Evolutionary conservation across 2,113 vertebrate species (phyloP).

Genomic region (Hyperopisus bebe): DNA sequence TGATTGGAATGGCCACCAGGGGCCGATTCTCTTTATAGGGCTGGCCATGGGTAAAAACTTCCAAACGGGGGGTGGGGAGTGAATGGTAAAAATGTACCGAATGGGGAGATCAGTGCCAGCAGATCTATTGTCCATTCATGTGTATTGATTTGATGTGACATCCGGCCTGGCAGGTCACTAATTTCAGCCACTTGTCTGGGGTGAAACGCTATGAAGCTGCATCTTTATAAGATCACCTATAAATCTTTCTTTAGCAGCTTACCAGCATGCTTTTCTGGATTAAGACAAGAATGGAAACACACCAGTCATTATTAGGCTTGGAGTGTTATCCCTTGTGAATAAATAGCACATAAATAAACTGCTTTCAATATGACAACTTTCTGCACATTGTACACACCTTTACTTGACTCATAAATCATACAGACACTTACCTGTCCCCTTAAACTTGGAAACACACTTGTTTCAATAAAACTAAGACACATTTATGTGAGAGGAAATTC

Average conservation of each 20-base stretch:
- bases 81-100: not conserved
- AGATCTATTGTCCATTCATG: not conserved
- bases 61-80: not conserved
- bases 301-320: not conserved
- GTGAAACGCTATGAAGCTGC: not conserved
- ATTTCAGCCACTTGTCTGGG: not conserved
- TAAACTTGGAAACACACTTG: not conserved
- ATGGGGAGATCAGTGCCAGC: not conserved
- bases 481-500: not conserved
- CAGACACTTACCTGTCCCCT: not conserved
- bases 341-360: not conserved
- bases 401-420: not conserved
- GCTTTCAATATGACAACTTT: not conserved
- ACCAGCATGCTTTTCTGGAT: not conserved
- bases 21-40: not conserved
- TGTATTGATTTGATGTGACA: not conserved
- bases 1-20: not conserved
- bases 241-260: not conserved
- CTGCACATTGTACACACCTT: not conserved
- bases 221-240: not conserved
- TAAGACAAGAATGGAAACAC: not conserved
- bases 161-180: not conserved
- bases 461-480: not conserved
- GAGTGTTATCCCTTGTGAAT: not conserved
- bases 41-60: not conserved